Conservation (phyloP, 2,797 vertebrate genomes). For the Parotocinclus haroldoi region DNA sequence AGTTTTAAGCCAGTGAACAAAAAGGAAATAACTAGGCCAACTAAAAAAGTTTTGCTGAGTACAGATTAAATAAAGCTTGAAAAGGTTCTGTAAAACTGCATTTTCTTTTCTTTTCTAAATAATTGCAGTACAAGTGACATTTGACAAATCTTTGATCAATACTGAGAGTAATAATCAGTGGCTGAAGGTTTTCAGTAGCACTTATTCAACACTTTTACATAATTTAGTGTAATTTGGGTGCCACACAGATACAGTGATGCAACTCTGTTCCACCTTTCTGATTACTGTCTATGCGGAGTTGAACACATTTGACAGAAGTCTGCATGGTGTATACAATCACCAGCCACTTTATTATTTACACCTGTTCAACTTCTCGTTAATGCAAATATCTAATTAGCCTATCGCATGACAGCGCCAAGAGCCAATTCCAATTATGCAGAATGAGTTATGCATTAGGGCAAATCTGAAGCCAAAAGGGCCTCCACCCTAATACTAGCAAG, state of each 20-base stretch:
- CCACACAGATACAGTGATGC: not conserved
- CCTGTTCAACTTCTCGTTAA: too few species aligned
- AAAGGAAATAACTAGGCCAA: conserved; percentile 44
- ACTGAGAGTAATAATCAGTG: conserved; percentile 20
- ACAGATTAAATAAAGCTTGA: conserved; percentile 31
- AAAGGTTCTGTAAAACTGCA: conserved; percentile 18
- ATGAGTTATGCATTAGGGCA: too few species aligned
- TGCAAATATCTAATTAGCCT: too few species aligned
- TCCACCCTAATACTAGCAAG: too few species aligned
- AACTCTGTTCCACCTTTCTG: not conserved
- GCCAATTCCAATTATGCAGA: too few species aligned
- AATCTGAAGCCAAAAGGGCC: too few species aligned
- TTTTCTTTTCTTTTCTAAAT: conserved; percentile 37
- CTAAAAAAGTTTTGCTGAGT: conserved; percentile 23
- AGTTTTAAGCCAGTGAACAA: conserved; percentile 27
- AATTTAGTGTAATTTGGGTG: conserved; percentile 11
- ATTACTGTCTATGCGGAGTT: too few species aligned
- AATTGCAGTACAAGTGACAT: conserved; percentile 32
- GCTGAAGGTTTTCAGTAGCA: conserved; percentile 12
- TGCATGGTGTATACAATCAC: too few species aligned
- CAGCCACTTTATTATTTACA: too few species aligned
- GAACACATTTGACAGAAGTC: too few species aligned
- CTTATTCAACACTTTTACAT: conserved; percentile 19
- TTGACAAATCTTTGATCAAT: conserved; percentile 43
- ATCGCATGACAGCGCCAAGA: too few species aligned